Conservation (phyloP, 2,797 vertebrate species). For the Xiphorhynchus erythropygius region DNA sequence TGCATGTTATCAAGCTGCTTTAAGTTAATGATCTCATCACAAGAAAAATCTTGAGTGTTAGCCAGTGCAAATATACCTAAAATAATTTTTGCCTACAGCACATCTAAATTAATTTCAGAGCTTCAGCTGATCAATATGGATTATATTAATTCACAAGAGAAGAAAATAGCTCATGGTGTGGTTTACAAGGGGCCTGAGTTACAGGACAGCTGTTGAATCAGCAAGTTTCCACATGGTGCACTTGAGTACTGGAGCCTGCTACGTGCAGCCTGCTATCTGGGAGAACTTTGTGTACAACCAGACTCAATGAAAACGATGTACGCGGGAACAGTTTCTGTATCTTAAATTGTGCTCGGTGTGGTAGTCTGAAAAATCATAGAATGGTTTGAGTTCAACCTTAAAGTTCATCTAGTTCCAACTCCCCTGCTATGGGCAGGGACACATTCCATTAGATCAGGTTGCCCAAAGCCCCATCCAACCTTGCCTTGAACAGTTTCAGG, state of each 20-base stretch:
- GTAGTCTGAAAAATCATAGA: not conserved
- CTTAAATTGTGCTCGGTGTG: not conserved
- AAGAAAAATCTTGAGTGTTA: not conserved
- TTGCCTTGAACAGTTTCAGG: not conserved
- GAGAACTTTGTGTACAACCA: not conserved
- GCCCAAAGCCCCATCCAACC: not conserved
- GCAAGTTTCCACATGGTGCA: not conserved
- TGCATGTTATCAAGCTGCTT: not conserved
- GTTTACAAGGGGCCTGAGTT: not conserved
- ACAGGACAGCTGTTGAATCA: not conserved
- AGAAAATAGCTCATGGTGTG: not conserved
- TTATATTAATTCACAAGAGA: not conserved
- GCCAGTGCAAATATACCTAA: not conserved
- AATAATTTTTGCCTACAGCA: not conserved
- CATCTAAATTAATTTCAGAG: not conserved
- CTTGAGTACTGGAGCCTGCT: not conserved
- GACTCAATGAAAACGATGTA: not conserved
- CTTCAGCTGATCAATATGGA: not conserved
- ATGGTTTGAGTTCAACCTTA: not conserved
- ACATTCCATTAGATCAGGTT: not conserved
- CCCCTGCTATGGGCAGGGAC: not conserved
- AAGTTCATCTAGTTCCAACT: not conserved
- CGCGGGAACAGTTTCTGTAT: not conserved
- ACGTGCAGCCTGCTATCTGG: not conserved
- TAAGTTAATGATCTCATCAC: not conserved